A percentile compares a stretch with the other conserved stretches of the same genome.
phyloP scores from a whole-genome alignment of 2,888 invertebrate genomes.

The Hanleya hanleyi region DNA sequence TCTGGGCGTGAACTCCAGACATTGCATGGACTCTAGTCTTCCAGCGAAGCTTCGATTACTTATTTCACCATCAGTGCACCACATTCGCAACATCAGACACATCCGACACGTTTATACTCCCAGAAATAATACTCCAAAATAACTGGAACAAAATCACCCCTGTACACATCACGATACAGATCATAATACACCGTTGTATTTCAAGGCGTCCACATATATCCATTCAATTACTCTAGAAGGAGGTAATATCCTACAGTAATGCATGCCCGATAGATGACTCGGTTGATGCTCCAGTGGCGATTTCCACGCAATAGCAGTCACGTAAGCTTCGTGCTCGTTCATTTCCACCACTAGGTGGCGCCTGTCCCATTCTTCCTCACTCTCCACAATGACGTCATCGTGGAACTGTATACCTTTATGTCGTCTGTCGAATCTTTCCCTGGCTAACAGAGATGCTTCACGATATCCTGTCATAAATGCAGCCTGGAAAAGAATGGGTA shows the following conservation, averaged over 20 bases:
- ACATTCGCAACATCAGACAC: too few species aligned
- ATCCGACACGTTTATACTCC: too few species aligned
- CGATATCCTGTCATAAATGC: constrained; percentile 8
- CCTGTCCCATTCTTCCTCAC: constrained; percentile 4
- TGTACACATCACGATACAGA: too few species aligned
- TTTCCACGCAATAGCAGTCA: constrained; percentile 9
- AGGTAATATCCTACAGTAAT: constrained; percentile 2
- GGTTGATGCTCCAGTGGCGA: constrained; percentile 2
- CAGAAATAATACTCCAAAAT: too few species aligned
- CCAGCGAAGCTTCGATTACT: too few species aligned
- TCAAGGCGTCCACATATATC: constrained; percentile 6
- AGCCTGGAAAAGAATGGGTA: not conserved
- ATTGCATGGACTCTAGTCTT: too few species aligned
- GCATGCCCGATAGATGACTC: constrained; percentile 4
- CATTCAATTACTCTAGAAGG: constrained; percentile 7
- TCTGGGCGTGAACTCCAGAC: too few species aligned
- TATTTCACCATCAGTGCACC: too few species aligned
- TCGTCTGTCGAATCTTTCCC: not conserved
- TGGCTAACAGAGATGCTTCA: not conserved
- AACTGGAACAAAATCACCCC: too few species aligned
- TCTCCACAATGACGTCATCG: constrained; percentile 4
- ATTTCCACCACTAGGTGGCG: constrained; percentile 8
- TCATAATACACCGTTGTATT: constrained; percentile 8
- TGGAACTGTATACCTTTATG: not conserved
- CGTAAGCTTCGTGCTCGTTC: not conserved